A percentile compares a stretch with the other conserved stretches of the same genome.
These are phyloP conservation scores for Glareola pratincola DNA, from an alignment of 2,113 vertebrate species.

Conservation along the genomic window DNA sequence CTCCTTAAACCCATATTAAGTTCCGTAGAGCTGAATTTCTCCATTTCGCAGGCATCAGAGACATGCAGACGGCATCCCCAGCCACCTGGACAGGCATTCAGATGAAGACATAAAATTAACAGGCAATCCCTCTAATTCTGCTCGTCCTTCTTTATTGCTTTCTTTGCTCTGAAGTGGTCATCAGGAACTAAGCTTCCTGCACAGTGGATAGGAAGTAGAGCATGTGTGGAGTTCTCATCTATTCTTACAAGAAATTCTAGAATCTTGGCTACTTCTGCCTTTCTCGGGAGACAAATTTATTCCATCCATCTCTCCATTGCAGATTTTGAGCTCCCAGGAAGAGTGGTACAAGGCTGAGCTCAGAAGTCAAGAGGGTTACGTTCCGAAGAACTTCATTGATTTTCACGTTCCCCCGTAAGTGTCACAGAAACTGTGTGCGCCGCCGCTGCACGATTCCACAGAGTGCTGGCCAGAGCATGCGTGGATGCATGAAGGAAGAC, in stretches of 20 bases:
- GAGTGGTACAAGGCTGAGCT: constrained; percentile 94
- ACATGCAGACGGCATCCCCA: not conserved
- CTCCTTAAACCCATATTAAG: not conserved
- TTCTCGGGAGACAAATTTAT: not conserved
- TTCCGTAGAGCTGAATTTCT: constrained; percentile 11
- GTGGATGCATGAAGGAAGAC: accelerated
- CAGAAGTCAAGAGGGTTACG: constrained; percentile 84
- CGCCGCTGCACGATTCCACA: not conserved
- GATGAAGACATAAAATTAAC: not conserved
- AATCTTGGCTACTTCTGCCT: not conserved
- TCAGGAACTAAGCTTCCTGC: not conserved
- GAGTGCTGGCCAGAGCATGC: not conserved
- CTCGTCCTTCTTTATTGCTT: not conserved
- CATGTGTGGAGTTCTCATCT: not conserved
- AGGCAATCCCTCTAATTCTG: not conserved
- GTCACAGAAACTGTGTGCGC: not conserved
- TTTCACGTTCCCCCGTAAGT: constrained; percentile 82
- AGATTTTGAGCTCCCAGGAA: constrained; percentile 87
- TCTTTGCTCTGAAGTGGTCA: not conserved
- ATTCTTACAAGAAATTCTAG: not conserved
- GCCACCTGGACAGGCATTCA: not conserved
- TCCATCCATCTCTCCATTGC: not conserved
- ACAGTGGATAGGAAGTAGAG: not conserved
- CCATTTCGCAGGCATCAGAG: not conserved
- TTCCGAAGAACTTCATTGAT: constrained; percentile 93